Evolutionary conservation across 2,113 vertebrate species (phyloP).

Genomic region (Gnathonemus longibarbis): DNA sequence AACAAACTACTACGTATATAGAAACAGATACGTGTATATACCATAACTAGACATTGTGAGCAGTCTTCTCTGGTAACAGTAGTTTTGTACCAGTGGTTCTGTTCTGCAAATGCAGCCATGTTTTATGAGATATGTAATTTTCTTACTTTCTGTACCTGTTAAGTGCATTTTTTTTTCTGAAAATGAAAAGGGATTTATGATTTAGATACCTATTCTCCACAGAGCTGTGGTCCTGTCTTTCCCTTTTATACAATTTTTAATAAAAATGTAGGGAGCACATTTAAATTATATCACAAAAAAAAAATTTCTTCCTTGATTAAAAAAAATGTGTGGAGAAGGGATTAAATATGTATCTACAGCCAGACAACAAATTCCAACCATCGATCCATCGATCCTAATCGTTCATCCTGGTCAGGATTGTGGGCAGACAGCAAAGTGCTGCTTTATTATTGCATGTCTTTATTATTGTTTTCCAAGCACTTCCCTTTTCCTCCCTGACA

Average conservation of each 20-base stretch:
- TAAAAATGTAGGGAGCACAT: background rate
- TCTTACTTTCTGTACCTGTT: background rate
- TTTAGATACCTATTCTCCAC: background rate
- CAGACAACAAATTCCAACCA: background rate
- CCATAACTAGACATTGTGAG: background rate
- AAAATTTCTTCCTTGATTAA: background rate
- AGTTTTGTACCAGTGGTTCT: background rate
- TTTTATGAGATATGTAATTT: background rate
- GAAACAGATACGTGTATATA: too few species aligned
- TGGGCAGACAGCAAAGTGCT: background rate
- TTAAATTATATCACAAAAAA: background rate
- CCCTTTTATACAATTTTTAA: background rate
- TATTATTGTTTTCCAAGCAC: background rate
- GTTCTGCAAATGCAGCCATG: background rate
- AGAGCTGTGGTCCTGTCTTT: background rate
- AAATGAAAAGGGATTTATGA: background rate
- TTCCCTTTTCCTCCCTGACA: background rate
- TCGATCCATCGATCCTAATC: background rate
- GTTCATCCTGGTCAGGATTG: background rate
- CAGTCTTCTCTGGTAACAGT: background rate
- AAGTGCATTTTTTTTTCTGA: background rate
- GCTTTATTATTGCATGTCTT: background rate
- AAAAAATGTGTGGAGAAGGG: background rate
- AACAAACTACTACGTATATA: too few species aligned
- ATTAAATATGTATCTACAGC: background rate